Percentiles rank a stretch among this genome's conserved stretches.
These are phyloP conservation scores for Heliconius melpomene DNA, from an alignment of 1,140 invertebrate genomes.

Conservation along the genomic window DNA sequence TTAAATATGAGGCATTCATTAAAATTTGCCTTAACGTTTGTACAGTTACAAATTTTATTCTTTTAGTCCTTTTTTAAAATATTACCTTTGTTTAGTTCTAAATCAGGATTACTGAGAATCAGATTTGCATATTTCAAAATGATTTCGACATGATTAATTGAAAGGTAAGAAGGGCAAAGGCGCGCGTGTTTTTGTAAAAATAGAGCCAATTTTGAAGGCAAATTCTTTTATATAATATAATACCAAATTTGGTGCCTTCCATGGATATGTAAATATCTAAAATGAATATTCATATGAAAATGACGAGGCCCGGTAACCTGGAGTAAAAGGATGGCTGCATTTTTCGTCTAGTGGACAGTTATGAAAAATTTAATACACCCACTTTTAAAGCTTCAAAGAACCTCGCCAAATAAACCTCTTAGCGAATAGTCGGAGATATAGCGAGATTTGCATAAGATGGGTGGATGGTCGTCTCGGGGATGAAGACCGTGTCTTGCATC, in stretches of 20 bases:
- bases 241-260: constrained; percentile 21
- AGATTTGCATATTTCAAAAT: constrained; percentile 44
- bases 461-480: constrained; percentile 54
- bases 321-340: constrained; percentile 28
- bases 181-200: constrained; percentile 69
- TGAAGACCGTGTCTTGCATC: constrained; percentile 74
- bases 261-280: constrained; percentile 6
- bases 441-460: constrained; percentile 73
- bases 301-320: constrained; percentile 17
- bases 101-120: neutral
- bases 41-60: neutral
- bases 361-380: constrained; percentile 76
- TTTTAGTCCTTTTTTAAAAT: neutral
- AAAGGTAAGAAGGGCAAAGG: constrained; percentile 57
- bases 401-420: constrained; percentile 71
- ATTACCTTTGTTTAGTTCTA: neutral
- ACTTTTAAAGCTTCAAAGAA: constrained; percentile 60
- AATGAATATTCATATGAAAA: constrained; percentile 29
- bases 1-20: constrained; percentile 23
- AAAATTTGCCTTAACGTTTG: neutral
- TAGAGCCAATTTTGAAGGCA: constrained; percentile 62
- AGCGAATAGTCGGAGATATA: constrained; percentile 68
- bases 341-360: constrained; percentile 61
- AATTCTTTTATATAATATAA: constrained; percentile 38
- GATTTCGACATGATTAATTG: constrained; percentile 60